Conservation (phyloP, 2,888 invertebrate species). For the Drosophila putrida region DNA sequence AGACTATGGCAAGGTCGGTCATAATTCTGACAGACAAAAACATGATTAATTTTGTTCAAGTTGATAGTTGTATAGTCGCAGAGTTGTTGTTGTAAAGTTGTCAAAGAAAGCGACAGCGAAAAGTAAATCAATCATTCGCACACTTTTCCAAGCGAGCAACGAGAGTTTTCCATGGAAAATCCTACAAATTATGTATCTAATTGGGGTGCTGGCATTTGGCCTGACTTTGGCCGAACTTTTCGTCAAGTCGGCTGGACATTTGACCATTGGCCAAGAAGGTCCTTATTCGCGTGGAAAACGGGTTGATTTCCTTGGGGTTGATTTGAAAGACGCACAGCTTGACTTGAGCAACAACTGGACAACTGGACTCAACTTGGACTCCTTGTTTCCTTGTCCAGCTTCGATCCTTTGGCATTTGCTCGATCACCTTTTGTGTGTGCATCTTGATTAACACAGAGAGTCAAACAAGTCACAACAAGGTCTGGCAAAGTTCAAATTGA, state of each 20-base stretch:
- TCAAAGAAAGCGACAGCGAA: slow-evolving; percentile 14
- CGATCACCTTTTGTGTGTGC: slow-evolving; percentile 47
- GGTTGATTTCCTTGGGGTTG: slow-evolving; percentile 59
- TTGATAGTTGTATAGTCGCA: neutral
- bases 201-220: slow-evolving; percentile 76
- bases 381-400: slow-evolving; percentile 15
- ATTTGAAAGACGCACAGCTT: slow-evolving; percentile 29
- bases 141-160: slow-evolving; percentile 43
- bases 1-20: slow-evolving; percentile 25
- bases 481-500: slow-evolving; percentile 64
- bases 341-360: slow-evolving; percentile 7
- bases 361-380: neutral
- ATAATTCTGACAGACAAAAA: slow-evolving; percentile 52
- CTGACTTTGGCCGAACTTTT: slow-evolving; percentile 42
- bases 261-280: slow-evolving; percentile 66
- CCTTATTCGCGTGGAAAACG: slow-evolving; percentile 51
- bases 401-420: slow-evolving; percentile 34
- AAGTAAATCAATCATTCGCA: slow-evolving; percentile 67
- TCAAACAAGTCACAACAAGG: slow-evolving; percentile 38
- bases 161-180: slow-evolving; percentile 44
- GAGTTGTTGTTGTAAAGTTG: slow-evolving; percentile 10
- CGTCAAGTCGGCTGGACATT: slow-evolving; percentile 45
- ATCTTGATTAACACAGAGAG: slow-evolving; percentile 51
- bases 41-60: slow-evolving; percentile 67
- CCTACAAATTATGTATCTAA: slow-evolving; percentile 52